Evolutionary conservation across 2,797 vertebrate genomes (phyloP).

Genomic region (Hoplostethus mediterraneus): DNA sequence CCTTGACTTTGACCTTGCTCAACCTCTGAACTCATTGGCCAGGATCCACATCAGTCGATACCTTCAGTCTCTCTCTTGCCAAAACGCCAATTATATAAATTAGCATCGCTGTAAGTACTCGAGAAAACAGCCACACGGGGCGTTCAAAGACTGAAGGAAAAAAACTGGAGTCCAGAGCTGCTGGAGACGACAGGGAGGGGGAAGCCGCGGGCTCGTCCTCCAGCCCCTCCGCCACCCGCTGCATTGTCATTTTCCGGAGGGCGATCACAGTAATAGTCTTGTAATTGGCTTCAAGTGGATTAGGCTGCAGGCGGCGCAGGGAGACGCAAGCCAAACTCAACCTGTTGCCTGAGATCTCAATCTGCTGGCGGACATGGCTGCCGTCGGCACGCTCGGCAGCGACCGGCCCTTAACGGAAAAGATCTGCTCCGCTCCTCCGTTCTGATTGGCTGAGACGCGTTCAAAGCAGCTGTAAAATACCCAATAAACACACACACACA

Average conservation of each 20-base stretch:
- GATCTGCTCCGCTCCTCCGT: not conserved
- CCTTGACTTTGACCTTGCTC: slow-evolving; percentile 35
- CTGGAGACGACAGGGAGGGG: not conserved
- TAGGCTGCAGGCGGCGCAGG: slow-evolving; percentile 59
- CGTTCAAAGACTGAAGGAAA: slow-evolving; percentile 24
- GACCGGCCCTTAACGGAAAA: not conserved
- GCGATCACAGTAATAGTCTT: slow-evolving; percentile 79
- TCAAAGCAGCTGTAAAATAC: slow-evolving; percentile 19
- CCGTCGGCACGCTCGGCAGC: not conserved
- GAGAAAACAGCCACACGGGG: slow-evolving; percentile 52
- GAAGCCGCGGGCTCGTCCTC: slow-evolving; percentile 32
- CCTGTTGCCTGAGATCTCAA: slow-evolving; percentile 69
- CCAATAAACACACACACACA: slow-evolving; percentile 26
- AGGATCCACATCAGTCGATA: slow-evolving; percentile 71
- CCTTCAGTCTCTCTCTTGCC: slow-evolving; percentile 57
- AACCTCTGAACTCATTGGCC: slow-evolving; percentile 61
- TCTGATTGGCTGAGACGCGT: slow-evolving; percentile 4
- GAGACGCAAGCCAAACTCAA: slow-evolving; percentile 57
- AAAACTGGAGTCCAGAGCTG: slow-evolving; percentile 17
- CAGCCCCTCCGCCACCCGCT: slow-evolving; percentile 34
- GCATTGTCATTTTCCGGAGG: slow-evolving; percentile 80
- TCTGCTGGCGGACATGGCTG: slow-evolving; percentile 68
- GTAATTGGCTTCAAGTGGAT: slow-evolving; percentile 87
- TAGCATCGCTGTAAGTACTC: slow-evolving; percentile 48
- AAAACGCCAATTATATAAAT: slow-evolving; percentile 74